Conservation (phyloP, 2,113 vertebrate genomes). For the Chaenogobius annularis region DNA sequence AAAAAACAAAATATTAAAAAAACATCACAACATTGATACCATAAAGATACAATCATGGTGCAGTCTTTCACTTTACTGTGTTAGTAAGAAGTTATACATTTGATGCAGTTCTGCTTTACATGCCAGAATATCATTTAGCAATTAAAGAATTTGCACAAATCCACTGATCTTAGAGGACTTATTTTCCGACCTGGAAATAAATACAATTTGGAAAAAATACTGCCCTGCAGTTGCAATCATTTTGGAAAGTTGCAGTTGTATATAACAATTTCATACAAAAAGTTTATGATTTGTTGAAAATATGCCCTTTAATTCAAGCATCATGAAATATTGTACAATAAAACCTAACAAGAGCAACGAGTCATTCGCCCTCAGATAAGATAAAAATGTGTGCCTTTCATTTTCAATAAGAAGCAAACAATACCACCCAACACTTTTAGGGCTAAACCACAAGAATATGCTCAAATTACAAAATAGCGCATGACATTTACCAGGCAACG, state of each 20-base stretch:
- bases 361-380: neutral
- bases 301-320: constrained; percentile 16
- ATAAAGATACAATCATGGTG: constrained; percentile 32
- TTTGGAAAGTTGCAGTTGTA: constrained; percentile 16
- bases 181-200: constrained; percentile 67
- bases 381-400: neutral
- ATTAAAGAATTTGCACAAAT: constrained; percentile 6
- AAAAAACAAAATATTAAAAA: neutral
- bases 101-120: constrained; percentile 9
- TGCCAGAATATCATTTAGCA: constrained; percentile 4
- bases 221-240: constrained; percentile 77
- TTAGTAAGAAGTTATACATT: constrained; percentile 32
- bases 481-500: constrained; percentile 17
- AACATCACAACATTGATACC: constrained; percentile 22
- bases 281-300: constrained; percentile 34
- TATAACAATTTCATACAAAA: constrained; percentile 8
- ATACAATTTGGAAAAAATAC: constrained; percentile 72
- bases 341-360: constrained; percentile 11
- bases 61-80: constrained; percentile 16
- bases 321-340: constrained; percentile 4
- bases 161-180: constrained; percentile 30
- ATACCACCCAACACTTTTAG: neutral
- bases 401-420: neutral
- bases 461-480: neutral
- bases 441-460: constrained; percentile 18